Conservation (phyloP, 2,888 invertebrate species). For the Mythimna ferrago region DNA sequence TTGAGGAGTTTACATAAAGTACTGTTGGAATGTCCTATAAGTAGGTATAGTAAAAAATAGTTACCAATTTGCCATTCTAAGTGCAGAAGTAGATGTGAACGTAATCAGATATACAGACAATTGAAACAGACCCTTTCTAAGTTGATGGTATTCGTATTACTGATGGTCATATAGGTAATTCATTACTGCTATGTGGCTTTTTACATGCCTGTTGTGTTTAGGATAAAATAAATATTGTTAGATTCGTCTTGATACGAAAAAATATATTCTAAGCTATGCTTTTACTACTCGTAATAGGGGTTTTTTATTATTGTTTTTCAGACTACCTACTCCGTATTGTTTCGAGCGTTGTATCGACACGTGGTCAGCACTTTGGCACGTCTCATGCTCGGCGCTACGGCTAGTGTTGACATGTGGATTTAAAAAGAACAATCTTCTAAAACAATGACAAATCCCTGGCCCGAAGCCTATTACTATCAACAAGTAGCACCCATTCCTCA, state of each 20-base stretch:
- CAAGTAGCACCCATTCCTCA: background rate
- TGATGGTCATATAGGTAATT: background rate
- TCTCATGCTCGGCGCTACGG: slow-evolving; percentile 35
- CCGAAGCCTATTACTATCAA: slow-evolving; percentile 37
- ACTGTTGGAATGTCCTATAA: background rate
- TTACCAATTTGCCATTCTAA: background rate
- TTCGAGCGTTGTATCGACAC: slow-evolving; percentile 19
- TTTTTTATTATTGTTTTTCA: slow-evolving; percentile 19
- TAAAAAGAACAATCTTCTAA: slow-evolving; percentile 43
- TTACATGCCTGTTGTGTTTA: background rate
- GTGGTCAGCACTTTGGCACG: slow-evolving; percentile 47
- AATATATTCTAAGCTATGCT: background rate
- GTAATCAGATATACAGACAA: background rate
- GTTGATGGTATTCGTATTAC: background rate
- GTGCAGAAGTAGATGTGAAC: background rate
- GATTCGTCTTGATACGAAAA: background rate
- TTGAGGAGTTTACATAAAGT: background rate
- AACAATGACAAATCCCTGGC: slow-evolving; percentile 51
- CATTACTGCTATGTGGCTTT: background rate
- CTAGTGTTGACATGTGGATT: slow-evolving; percentile 36
- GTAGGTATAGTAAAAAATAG: too few species aligned
- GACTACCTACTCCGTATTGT: slow-evolving; percentile 3
- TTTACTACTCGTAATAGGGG: background rate
- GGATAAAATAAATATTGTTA: background rate
- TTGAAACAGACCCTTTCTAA: background rate